Conservation (phyloP, 2,888 invertebrate species). For the Hirtodrosophila duncani region DNA sequence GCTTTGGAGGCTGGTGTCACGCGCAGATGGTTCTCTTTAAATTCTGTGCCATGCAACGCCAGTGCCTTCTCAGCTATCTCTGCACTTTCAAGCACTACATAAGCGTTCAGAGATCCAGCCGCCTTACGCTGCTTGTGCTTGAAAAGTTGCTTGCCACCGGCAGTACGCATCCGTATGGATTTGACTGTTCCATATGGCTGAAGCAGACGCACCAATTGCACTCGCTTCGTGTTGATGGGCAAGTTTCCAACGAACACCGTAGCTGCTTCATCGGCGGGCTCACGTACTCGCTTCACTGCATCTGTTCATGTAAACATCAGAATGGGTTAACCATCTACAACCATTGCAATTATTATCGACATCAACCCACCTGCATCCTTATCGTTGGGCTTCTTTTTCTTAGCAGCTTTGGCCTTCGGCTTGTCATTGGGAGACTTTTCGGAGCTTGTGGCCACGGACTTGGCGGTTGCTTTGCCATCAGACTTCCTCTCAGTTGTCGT, state of each 20-base stretch:
- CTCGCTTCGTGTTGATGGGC: constrained; percentile 74
- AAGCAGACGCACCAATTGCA: constrained; percentile 70
- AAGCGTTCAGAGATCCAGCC: constrained; percentile 73
- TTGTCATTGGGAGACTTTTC: no score
- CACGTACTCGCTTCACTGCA: constrained; percentile 29
- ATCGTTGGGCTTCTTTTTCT: constrained; percentile 24
- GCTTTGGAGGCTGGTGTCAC: constrained; percentile 57
- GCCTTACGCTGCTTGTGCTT: constrained; percentile 72
- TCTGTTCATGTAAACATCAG: constrained; percentile 24
- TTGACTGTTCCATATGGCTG: constrained; percentile 60
- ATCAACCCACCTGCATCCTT: constrained; percentile 36
- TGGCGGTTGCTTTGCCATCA: not conserved
- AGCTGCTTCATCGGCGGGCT: constrained; percentile 52
- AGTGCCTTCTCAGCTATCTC: constrained; percentile 67
- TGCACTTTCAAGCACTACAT: constrained; percentile 62
- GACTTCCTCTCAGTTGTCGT: no score
- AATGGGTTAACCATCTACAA: constrained; percentile 2
- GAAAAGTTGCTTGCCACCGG: constrained; percentile 68
- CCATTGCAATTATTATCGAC: not conserved
- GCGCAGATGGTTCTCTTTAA: constrained; percentile 73
- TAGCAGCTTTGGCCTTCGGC: constrained; percentile 19
- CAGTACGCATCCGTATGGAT: constrained; percentile 73
- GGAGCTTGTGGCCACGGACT: constrained; percentile 4
- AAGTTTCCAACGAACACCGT: constrained; percentile 78
- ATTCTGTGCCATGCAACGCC: constrained; percentile 70